Evolutionary conservation across 2,888 invertebrate species (phyloP), one percentile per base, ranked within the genome.

Genomic region (Spilarctia lutea): DNA sequence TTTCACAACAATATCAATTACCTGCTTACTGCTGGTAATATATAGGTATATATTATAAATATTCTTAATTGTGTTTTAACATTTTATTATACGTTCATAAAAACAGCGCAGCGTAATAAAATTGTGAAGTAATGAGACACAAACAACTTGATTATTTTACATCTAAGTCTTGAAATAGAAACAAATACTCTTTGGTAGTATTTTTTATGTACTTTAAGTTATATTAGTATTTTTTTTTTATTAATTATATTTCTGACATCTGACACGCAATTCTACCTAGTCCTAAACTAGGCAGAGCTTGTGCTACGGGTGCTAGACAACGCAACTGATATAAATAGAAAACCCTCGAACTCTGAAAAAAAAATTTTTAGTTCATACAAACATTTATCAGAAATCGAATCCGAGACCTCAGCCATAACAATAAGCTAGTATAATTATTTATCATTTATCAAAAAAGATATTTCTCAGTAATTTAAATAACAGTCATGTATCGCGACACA

Each of bases 401-500:
- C 8, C 8, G 39, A 39, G 39, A 39, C 39, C 39, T 39, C 39
- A 39, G 39, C 39, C 39, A 39, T 8, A 39, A 7, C 6, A 35
- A 35, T 35, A 4, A 35, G 35, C 35, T 35, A 35, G 35, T 35
- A 35, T 35, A 35, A 35, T 35, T 35, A n/a, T n/a, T n/a, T n/a
- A n/a, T n/a, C n/a, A 33, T 33, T 33, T 39, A 39, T 39, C 8
- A 39, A 7, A 39, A 39, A 39, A 39, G 39, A 39, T 1, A 39
- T 39, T 39, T 60, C n/a, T n/a, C 0, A n/a, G 56, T 56, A 11
- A 63, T 63, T 30, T 63, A 7, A 63, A 30, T 63, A 4, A 3
- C 16, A 30, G 18, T 30, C 30, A 30, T 66, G 20, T 66, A 66
- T 30, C 68, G 33, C 30, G 73, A 71, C 77, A 83, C 66, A 42